These are phyloP conservation scores for Pediacus dermestoides DNA, from an alignment of 2,888 invertebrate species.

Conservation along the genomic window DNA sequence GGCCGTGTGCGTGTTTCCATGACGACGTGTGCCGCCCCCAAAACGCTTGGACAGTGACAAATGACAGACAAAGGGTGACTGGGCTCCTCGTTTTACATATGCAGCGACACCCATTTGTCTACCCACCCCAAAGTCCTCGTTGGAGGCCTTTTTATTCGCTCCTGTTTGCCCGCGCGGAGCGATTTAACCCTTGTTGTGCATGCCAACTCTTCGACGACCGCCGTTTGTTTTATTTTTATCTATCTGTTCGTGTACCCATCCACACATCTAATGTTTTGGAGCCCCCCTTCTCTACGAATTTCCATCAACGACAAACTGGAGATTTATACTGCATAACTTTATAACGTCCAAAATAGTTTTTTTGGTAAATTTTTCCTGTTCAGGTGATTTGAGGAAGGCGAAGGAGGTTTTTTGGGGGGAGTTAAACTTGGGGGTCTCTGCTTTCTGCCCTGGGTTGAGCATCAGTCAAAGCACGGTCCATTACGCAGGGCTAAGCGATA, in stretches of 20 bases:
- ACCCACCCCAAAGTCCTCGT: constrained; percentile 32
- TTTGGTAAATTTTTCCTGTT: too few species aligned
- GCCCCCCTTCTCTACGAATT: too few species aligned
- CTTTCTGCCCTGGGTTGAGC: constrained; percentile 29
- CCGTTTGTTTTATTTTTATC: constrained; percentile 23
- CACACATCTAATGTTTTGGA: constrained; percentile 1
- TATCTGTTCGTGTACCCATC: constrained; percentile 11
- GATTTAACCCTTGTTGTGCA: constrained; percentile 29
- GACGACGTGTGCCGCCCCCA: constrained; percentile 45
- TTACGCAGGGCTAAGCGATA: constrained; percentile 47
- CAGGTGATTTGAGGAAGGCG: too few species aligned
- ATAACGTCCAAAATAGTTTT: too few species aligned
- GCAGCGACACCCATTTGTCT: constrained; percentile 53
- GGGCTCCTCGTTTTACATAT: constrained; percentile 52
- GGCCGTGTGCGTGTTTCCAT: constrained; percentile 42
- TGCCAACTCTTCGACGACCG: constrained; percentile 18
- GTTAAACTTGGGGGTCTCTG: too few species aligned
- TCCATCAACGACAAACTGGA: too few species aligned
- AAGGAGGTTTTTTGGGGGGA: too few species aligned
- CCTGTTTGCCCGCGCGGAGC: constrained; percentile 18
- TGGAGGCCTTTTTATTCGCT: constrained; percentile 27
- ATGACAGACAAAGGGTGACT: constrained; percentile 52
- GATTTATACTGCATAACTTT: too few species aligned
- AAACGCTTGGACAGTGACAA: constrained; percentile 50
- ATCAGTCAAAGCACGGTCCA: constrained; percentile 44